Conservation (phyloP, 2,113 vertebrate species). For the Cheirogaleus medius region DNA sequence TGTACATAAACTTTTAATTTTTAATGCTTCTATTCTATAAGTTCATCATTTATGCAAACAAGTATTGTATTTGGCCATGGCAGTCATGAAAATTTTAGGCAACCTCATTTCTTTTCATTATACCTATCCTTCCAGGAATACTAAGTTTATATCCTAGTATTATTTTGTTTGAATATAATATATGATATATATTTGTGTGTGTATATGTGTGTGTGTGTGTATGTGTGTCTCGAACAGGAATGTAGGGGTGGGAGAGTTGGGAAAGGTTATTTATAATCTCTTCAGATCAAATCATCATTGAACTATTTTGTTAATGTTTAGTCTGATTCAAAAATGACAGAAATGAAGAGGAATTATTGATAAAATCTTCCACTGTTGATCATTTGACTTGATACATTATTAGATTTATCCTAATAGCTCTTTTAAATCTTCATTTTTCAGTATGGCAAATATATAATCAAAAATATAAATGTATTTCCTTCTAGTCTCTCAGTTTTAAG, state of each 20-base stretch:
- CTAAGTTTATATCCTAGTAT: background rate
- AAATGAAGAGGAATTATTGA: background rate
- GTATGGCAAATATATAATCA: background rate
- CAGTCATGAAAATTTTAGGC: background rate
- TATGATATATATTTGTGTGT: background rate
- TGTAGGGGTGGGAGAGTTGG: background rate
- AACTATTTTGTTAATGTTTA: background rate
- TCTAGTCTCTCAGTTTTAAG: background rate
- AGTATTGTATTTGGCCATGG: background rate
- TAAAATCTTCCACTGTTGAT: background rate
- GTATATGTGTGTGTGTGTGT: background rate
- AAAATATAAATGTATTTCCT: background rate
- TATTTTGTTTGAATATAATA: background rate
- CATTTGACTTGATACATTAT: background rate
- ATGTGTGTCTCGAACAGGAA: background rate
- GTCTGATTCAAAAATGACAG: background rate
- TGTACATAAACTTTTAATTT: background rate
- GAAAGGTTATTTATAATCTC: background rate
- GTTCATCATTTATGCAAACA: background rate
- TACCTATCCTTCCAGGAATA: background rate
- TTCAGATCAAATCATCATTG: background rate
- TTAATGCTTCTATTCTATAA: background rate
- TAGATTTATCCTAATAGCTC: background rate
- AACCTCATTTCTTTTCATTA: background rate
- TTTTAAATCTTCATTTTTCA: conserved; percentile 2